phyloP scores from a whole-genome alignment of 2,888 invertebrate species.

The Adelognathus sp. region DNA sequence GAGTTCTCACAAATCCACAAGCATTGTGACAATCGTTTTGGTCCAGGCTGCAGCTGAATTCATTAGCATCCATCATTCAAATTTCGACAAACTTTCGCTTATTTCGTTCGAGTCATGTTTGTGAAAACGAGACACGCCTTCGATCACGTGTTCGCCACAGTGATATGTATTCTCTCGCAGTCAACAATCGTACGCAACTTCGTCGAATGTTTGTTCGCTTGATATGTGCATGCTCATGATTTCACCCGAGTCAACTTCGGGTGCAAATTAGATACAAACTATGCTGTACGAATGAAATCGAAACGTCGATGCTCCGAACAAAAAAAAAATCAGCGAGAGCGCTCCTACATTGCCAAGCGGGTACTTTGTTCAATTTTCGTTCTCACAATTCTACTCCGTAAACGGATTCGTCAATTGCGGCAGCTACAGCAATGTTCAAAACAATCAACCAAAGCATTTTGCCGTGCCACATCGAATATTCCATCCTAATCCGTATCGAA shows the following conservation, averaged over 20 bases:
- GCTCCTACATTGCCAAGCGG: not conserved
- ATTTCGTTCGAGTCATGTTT: too few species aligned
- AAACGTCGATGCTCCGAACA: not conserved
- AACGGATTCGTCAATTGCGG: too few species aligned
- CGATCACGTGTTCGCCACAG: too few species aligned
- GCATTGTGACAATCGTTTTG: conserved; percentile 11
- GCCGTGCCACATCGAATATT: not conserved
- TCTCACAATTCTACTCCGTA: not conserved
- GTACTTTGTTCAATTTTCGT: not conserved
- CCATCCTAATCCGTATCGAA: not conserved
- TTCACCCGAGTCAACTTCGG: not conserved
- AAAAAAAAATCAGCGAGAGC: not conserved
- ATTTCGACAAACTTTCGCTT: not conserved
- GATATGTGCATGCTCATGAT: not conserved
- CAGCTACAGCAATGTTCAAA: not conserved
- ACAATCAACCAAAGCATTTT: not conserved
- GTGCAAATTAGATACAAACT: not conserved
- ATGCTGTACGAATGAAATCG: not conserved
- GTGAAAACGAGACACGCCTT: too few species aligned
- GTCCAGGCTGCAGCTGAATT: conserved; percentile 54
- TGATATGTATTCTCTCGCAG: too few species aligned
- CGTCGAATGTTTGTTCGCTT: not conserved
- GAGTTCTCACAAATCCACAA: not conserved
- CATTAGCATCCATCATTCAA: conserved; percentile 16
- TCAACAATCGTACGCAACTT: too few species aligned